Evolutionary conservation across 2,797 vertebrate genomes (phyloP).

Genomic region (Bovichtus variegatus): DNA sequence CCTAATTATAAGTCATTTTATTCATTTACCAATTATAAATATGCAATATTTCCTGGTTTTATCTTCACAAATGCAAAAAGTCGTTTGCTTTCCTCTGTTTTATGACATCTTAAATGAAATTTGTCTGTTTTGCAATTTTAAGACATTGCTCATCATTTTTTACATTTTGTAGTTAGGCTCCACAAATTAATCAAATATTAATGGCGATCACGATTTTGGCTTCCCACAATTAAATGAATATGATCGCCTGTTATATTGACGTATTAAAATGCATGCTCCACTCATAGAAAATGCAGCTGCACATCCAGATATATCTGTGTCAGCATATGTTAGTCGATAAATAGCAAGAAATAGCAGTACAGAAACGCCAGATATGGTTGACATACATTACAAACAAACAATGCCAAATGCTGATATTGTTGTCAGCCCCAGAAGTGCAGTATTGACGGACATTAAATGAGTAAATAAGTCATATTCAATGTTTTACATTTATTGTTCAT

Average conservation of each 20-base stretch:
- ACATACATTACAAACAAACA: background rate
- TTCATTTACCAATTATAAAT: background rate
- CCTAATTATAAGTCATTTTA: rapidly evolving
- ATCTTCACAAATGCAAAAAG: background rate
- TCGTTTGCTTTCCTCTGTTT: background rate
- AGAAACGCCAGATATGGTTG: background rate
- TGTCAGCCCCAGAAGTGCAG: background rate
- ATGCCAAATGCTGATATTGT: background rate
- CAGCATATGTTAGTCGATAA: background rate
- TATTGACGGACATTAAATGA: background rate
- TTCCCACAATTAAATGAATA: no score
- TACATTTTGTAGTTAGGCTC: background rate
- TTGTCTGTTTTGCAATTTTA: background rate
- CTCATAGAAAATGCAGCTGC: no score
- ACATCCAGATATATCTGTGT: background rate
- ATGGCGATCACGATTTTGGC: no score
- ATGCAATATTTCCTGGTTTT: background rate
- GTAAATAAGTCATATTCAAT: background rate
- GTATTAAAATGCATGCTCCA: no score
- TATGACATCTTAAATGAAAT: background rate
- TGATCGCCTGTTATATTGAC: no score
- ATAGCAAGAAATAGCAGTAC: background rate
- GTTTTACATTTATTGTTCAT: background rate
- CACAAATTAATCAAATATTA: no score
- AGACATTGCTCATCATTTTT: background rate